These are phyloP conservation scores for Acrossocheilus wenchowensis DNA, from an alignment of 2,797 vertebrate species.

Conservation along the genomic window DNA sequence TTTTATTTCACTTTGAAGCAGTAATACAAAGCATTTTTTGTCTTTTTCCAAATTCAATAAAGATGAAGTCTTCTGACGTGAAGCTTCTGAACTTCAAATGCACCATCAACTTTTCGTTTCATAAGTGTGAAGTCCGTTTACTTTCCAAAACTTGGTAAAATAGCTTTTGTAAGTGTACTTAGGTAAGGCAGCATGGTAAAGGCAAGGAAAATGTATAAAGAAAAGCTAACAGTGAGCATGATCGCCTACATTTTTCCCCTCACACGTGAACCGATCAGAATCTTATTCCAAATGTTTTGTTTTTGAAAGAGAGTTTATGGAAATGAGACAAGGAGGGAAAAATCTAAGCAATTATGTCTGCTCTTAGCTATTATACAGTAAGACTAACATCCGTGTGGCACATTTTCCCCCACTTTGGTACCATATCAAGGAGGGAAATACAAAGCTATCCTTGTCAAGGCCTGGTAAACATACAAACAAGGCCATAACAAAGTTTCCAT, in stretches of 20 bases:
- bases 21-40: conserved; percentile 75
- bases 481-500: conserved; percentile 13
- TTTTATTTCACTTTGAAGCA: conserved; percentile 77
- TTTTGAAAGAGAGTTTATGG: background rate
- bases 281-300: background rate
- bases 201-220: conserved; percentile 56
- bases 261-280: background rate
- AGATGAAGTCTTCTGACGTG: conserved; percentile 66
- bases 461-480: conserved; percentile 31
- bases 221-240: conserved; percentile 4
- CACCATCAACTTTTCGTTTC: conserved; percentile 72
- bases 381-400: conserved; percentile 16
- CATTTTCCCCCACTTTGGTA: conserved; percentile 19
- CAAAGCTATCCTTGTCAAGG: conserved; percentile 11
- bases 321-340: background rate
- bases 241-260: conserved; percentile 9
- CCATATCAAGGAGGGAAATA: conserved; percentile 16
- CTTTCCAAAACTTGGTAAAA: conserved; percentile 61
- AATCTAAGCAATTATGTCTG: conserved; percentile 17
- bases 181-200: conserved; percentile 76
- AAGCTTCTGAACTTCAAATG: conserved; percentile 72
- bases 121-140: conserved; percentile 69
- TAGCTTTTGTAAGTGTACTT: conserved; percentile 58
- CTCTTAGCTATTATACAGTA: conserved; percentile 26
- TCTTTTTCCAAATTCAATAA: conserved; percentile 42